Evolutionary conservation across 2,113 vertebrate species (phyloP).

Genomic region (Urocynchramus pylzowi): DNA sequence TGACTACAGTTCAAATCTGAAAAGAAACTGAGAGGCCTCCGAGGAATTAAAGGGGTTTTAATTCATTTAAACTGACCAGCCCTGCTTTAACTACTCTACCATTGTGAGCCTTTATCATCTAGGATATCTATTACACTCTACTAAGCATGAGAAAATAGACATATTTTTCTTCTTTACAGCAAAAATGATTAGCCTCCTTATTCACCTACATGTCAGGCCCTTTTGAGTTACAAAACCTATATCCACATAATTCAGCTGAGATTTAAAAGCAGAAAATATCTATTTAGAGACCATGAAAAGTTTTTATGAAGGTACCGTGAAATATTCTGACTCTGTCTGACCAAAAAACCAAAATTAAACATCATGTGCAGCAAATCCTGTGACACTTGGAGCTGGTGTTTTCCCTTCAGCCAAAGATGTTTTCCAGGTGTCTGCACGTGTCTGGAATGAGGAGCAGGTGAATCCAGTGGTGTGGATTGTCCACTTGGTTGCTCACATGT

Average conservation of each 20-base stretch:
- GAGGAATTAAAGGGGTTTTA: conserved; percentile 42
- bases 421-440: not conserved
- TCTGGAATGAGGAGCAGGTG: not conserved
- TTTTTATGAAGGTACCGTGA: not conserved
- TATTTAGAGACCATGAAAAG: not conserved
- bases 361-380: not conserved
- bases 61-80: conserved; percentile 45
- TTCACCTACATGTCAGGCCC: not conserved
- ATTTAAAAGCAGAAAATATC: conserved; percentile 1
- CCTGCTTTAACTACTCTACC: not conserved
- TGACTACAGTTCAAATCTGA: conserved; percentile 50
- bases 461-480: not conserved
- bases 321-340: not conserved
- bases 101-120: not conserved
- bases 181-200: not conserved
- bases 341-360: not conserved
- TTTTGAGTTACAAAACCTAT: not conserved
- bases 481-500: accelerated
- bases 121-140: conserved; percentile 5
- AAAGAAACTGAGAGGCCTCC: conserved; percentile 26
- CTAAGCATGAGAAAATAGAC: conserved; percentile 6
- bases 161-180: conserved; percentile 19
- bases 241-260: not conserved
- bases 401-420: not conserved
- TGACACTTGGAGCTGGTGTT: not conserved